phyloP scores from a whole-genome alignment of 2,888 invertebrate species.

The Lithophane leautieri region DNA sequence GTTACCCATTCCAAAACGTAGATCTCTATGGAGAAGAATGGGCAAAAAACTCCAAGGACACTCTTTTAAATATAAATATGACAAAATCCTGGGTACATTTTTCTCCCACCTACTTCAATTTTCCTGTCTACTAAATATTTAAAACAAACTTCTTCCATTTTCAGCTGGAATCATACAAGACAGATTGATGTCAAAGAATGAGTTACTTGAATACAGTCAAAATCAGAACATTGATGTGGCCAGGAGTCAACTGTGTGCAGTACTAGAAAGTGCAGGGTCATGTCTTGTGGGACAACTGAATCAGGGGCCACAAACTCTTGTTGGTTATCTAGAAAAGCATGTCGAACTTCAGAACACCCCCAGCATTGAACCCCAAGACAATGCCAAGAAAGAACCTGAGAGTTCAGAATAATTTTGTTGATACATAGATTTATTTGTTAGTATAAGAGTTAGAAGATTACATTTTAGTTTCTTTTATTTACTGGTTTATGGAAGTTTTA shows the following conservation, averaged over 20 bases:
- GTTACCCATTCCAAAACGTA: too few relatives aligned
- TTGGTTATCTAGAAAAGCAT: slow-evolving; percentile 92
- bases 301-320: slow-evolving; percentile 92
- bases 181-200: slow-evolving; percentile 92
- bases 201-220: slow-evolving; percentile 92
- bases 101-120: too few relatives aligned
- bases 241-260: slow-evolving; percentile 92
- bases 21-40: too few relatives aligned
- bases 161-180: slow-evolving; percentile 94
- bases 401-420: slow-evolving; percentile 49
- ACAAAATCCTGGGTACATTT: too few relatives aligned
- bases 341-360: slow-evolving; percentile 77
- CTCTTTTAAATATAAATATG: too few relatives aligned
- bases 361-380: slow-evolving; percentile 52
- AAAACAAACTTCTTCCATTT: slow-evolving; percentile 61
- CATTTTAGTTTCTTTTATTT: slow-evolving; percentile 54
- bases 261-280: slow-evolving; percentile 92
- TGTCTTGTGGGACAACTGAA: slow-evolving; percentile 92
- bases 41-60: too few relatives aligned
- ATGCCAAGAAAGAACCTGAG: slow-evolving; percentile 63
- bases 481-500: neutral
- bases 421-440: slow-evolving; percentile 50
- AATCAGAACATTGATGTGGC: slow-evolving; percentile 92
- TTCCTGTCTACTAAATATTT: neutral
- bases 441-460: slow-evolving; percentile 60